A percentile compares a stretch with the other conserved stretches of the same genome.
Evolutionary conservation across 2,113 vertebrate species (phyloP).

Genomic region (Embiotoca jacksoni): DNA sequence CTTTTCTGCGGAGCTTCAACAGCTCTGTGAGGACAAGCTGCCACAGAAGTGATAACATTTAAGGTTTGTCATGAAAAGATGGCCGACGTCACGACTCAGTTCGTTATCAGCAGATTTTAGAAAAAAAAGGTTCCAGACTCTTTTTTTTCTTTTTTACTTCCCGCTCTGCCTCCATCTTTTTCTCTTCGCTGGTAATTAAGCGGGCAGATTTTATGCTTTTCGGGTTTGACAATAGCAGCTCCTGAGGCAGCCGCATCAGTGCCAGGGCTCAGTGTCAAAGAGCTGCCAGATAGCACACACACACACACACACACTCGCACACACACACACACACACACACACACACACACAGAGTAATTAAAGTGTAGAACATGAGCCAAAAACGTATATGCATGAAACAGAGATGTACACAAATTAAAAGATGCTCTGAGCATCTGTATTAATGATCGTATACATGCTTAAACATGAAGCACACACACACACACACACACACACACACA

Average conservation of each 20-base stretch:
- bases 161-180: not conserved
- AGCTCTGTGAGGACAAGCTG: too few species aligned
- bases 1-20: too few species aligned
- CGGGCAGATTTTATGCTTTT: constrained; percentile 57
- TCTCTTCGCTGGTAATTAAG: constrained; percentile 48
- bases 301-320: not conserved
- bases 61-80: too few species aligned
- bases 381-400: not conserved
- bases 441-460: not conserved
- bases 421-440: not conserved
- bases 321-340: constrained; percentile 4
- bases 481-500: not conserved
- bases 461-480: not conserved
- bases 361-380: not conserved
- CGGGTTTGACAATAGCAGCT: constrained; percentile 59
- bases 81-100: too few species aligned
- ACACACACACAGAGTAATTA: constrained; percentile 7
- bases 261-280: constrained; percentile 58
- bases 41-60: not conserved
- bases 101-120: too few species aligned
- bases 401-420: not conserved
- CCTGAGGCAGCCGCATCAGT: constrained; percentile 53
- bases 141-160: not conserved
- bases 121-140: too few species aligned
- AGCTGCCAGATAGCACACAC: constrained; percentile 30